A percentile compares a stretch with the other conserved stretches of the same genome.
Conservation (phyloP, 2,888 invertebrate genomes). For the Drosophila flavopinicola region DNA sequence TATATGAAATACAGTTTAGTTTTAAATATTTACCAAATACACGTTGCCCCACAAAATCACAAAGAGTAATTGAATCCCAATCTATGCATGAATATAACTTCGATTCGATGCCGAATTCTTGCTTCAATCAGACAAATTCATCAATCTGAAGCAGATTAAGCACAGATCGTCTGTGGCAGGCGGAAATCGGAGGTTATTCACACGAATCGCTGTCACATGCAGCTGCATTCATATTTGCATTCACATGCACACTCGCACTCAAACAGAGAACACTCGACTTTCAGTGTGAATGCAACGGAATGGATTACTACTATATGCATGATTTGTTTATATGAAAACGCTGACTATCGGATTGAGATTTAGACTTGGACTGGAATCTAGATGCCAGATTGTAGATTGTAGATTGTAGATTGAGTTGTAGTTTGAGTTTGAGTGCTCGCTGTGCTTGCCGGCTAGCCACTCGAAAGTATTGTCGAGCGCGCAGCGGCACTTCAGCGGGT, state of each 20-base stretch:
- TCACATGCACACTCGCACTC: constrained; percentile 16
- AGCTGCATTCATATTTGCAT: constrained; percentile 25
- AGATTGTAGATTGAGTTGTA: too few species aligned
- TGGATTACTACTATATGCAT: too few species aligned
- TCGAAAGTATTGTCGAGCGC: constrained; percentile 30
- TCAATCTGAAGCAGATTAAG: not conserved
- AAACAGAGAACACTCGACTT: constrained; percentile 18
- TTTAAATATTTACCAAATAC: too few species aligned
- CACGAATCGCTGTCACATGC: constrained; percentile 26
- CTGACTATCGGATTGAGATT: constrained; percentile 32
- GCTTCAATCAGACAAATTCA: too few species aligned
- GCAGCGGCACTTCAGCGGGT: constrained; percentile 10
- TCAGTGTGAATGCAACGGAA: constrained; percentile 27
- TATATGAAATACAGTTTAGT: too few species aligned
- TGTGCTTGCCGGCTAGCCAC: constrained; percentile 14
- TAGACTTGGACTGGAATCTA: constrained; percentile 8
- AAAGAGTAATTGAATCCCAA: too few species aligned
- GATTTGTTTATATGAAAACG: too few species aligned
- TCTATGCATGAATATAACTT: too few species aligned
- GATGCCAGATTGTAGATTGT: constrained; percentile 8
- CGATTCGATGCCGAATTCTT: too few species aligned
- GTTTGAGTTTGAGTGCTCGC: constrained; percentile 7
- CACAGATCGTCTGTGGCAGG: not conserved
- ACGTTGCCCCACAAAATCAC: too few species aligned
- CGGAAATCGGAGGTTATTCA: constrained; percentile 33